These are phyloP conservation scores for Saimiri boliviensis DNA, from an alignment of 2,113 vertebrate genomes.

Conservation along the genomic window DNA sequence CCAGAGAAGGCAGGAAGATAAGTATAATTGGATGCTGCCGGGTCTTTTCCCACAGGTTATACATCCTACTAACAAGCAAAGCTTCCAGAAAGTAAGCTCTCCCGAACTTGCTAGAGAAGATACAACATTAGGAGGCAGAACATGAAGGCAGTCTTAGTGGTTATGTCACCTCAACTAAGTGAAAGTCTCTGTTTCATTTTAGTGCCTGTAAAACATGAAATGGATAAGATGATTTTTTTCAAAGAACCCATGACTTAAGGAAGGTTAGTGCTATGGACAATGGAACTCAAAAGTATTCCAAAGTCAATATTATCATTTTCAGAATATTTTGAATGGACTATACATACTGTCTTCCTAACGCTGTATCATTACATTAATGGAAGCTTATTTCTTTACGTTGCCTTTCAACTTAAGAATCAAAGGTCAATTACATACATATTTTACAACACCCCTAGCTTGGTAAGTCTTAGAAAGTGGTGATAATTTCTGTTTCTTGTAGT, in stretches of 20 bases:
- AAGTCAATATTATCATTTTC: background rate
- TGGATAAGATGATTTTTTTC: background rate
- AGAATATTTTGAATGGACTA: background rate
- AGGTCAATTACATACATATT: background rate
- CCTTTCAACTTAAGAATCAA: background rate
- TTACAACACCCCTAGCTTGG: background rate
- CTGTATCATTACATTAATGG: background rate
- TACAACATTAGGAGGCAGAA: background rate
- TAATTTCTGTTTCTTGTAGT: background rate
- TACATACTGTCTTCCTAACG: background rate
- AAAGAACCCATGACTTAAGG: background rate
- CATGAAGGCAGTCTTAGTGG: background rate
- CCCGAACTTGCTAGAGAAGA: background rate
- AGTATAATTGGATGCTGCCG: background rate
- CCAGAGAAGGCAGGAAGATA: background rate
- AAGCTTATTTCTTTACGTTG: background rate
- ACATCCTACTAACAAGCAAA: constrained; percentile 44
- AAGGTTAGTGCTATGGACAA: background rate
- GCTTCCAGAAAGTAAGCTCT: background rate
- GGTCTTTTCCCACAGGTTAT: background rate
- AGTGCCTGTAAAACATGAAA: background rate
- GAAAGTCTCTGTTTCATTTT: background rate
- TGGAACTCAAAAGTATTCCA: background rate
- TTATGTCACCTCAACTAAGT: background rate
- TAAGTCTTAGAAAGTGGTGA: background rate